Percentiles rank a stretch among this genome's conserved stretches.
phyloP scores from a whole-genome alignment of 2,888 invertebrate genomes.

The Ceramica pisi region DNA sequence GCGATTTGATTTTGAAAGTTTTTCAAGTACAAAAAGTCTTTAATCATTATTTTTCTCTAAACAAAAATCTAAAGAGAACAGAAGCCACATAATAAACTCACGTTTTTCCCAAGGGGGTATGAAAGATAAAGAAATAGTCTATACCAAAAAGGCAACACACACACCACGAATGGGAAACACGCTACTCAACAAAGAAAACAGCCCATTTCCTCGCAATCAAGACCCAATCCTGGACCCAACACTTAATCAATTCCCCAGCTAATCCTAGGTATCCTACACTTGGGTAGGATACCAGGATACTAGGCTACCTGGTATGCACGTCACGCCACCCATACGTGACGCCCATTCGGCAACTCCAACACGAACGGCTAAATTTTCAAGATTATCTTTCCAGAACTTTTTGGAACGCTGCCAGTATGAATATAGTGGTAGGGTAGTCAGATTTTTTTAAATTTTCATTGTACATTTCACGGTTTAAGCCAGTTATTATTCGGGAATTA shows the following conservation, averaged over 20 bases:
- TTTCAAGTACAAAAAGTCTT: too few relatives aligned
- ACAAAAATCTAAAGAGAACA: too few relatives aligned
- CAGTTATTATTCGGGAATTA: conserved; percentile 44
- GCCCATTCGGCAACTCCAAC: conserved; percentile 54
- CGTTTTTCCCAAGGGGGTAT: not conserved
- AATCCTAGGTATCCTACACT: conserved; percentile 37
- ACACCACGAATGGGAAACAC: not conserved
- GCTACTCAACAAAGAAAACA: not conserved
- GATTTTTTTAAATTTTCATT: conserved; percentile 53
- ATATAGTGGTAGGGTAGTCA: conserved; percentile 30
- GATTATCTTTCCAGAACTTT: conserved; percentile 58
- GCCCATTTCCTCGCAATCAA: conserved; percentile 27
- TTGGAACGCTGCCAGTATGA: conserved; percentile 56
- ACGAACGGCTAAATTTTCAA: conserved; percentile 62
- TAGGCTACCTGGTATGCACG: conserved; percentile 56
- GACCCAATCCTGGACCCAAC: conserved; percentile 23
- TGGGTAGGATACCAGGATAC: conserved; percentile 20
- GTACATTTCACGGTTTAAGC: conserved; percentile 37
- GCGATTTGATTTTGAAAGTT: too few relatives aligned
- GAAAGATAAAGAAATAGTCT: not conserved
- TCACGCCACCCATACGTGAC: conserved; percentile 62
- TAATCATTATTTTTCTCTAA: too few relatives aligned
- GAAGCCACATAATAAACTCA: not conserved
- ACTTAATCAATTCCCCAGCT: conserved; percentile 51
- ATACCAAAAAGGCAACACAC: too few relatives aligned